Base-by-base conservation (phyloP, 2,113 vertebrate species). In the Lontra canadensis region DNA sequence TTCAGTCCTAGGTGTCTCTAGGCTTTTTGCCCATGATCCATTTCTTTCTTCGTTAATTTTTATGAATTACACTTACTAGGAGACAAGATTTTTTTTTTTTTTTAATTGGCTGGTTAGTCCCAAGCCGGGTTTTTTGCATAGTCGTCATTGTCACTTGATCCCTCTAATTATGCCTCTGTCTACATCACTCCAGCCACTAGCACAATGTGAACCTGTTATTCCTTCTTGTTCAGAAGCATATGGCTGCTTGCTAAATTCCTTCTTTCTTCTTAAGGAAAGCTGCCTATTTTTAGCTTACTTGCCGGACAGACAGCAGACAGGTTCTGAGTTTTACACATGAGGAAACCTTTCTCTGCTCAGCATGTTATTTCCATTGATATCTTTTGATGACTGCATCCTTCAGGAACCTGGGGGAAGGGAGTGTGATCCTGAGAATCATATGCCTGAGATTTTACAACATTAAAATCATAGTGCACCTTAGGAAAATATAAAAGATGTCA, bases 41-140 rank as follows among this genome's bases (percentile, higher is more conserved):
- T 88, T 83, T 84, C 17, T 92, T 9, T 96, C 49, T 90, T 81
- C 61, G 95, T 92, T 87, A 92, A 57, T 69, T 94, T 86, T 92
- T 79, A 80, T 14, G 11, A 90, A 47, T 90, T 69, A 17, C 23
- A 10, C 73, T 71, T 85, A 12, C 15, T 25, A 81, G 47, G 69
- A 86, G 25, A 78, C 34, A 23, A 9, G 69, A 55, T 67, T 47
- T 69, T 36, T n/a, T 74, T 44, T 26, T 74, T 74, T 44, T 29
- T 29, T 74, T 74, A 65, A 29, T 29, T 74, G 59, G 25, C 31
- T 49, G 1, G 49, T 44, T 61, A 79, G 47, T 79, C 78, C 34
- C 55, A 83, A 94, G 31, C 20, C 63, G 79, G 44, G 29, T 59
- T 93, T 14, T 89, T 42, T 84, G n/a, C 52, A 42, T 1, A 11